Base-by-base conservation (phyloP, 2,113 vertebrate species). In the Oryzias melastigma region DNA sequence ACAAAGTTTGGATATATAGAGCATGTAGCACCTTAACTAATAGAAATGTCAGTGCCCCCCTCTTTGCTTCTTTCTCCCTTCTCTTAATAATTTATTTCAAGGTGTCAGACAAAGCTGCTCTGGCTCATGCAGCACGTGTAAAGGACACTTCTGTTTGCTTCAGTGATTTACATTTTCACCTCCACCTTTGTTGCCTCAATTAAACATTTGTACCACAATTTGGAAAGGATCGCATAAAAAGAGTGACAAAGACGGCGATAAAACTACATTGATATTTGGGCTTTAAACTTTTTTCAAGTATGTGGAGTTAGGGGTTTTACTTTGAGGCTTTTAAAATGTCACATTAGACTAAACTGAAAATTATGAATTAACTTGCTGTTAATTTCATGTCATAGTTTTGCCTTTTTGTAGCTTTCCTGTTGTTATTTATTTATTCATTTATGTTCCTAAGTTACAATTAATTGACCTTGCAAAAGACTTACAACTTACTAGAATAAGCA, bases 41-140 rank as follows among this genome's bases (percentile, higher is more conserved):
- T 77, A 83, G 86, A 89, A 89, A 88, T 88, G 88, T 89, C 89
- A 20, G 79, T 50, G 71, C 86, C 78, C 63, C 80, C 77, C 71
- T 84, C 80, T 81, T 75, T 80, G 53, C 62, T 41, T 47, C 70
- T 48, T 50, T 58, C 65, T 44, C 68, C 66, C 71, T 47, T 55
- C 58, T 62, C 75, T 90, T 75, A 92, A 92, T 92, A 89, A 92
- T 92, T 92, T 82, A 91, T 78, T 72, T 79, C 70, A 81, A 81
- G 75, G 83, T 91, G 91, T 92, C 87, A 85, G 89, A 91, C 91
- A 91, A 91, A 92, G 89, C 88, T 91, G 85, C 85, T 78, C 81
- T 87, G 83, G 86, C 89, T 87, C 82, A 83, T 78, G 81, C 82
- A 84, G 82, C 58, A 75, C 77, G 69, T 78, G 87, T 90, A 89